Percentiles rank a stretch among this genome's conserved stretches.
phyloP scores from a whole-genome alignment of 2,113 vertebrate species.

The Protobothrops flavoviridis region DNA sequence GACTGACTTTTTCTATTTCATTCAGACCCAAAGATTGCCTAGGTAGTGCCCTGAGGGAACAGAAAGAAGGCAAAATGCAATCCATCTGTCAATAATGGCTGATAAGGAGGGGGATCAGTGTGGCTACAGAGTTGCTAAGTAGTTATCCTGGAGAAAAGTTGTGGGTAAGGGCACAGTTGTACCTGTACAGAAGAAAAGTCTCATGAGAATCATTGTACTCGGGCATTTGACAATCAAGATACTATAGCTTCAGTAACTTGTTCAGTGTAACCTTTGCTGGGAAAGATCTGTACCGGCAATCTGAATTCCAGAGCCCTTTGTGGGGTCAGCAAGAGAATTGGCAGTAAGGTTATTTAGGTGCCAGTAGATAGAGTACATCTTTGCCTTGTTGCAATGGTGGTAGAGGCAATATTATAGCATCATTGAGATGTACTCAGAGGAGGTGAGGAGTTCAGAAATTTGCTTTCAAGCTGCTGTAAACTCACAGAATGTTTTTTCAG shows the following conservation, averaged over 20 bases:
- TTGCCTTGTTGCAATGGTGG: neutral
- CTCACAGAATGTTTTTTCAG: neutral
- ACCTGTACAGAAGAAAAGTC: neutral
- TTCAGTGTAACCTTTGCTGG: neutral
- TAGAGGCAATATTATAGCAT: conserved; percentile 26
- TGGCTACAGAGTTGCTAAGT: neutral
- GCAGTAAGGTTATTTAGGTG: conserved; percentile 52
- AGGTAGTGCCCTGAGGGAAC: neutral
- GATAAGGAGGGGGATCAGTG: neutral
- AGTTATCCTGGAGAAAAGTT: neutral
- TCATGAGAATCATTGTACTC: neutral
- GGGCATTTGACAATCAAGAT: neutral
- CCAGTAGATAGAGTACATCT: neutral
- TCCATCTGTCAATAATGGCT: neutral
- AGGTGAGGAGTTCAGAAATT: neutral
- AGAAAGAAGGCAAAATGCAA: neutral
- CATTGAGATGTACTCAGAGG: neutral
- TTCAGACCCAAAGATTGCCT: neutral
- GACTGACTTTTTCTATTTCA: conserved; percentile 28
- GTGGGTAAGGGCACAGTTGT: neutral
- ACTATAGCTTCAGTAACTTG: neutral
- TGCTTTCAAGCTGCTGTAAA: neutral
- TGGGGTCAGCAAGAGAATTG: conserved; percentile 56
- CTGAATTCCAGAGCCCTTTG: conserved; percentile 41
- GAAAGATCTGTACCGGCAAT: neutral